Evolutionary conservation across 2,797 vertebrate species (phyloP).

Genomic region (Neosilurus mollespiculum): DNA sequence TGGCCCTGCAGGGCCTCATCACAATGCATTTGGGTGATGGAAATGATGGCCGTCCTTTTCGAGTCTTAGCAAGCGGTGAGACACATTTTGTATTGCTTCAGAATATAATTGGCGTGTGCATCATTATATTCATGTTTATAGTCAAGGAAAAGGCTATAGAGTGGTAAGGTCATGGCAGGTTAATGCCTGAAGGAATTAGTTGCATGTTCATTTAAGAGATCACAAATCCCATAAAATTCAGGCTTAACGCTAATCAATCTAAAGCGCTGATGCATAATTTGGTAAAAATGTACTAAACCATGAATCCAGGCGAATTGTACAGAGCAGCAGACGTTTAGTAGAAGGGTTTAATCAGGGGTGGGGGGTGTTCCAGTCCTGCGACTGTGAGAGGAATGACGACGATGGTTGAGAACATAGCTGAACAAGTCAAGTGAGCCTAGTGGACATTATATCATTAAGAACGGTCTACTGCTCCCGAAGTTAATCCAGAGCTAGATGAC

Average conservation of each 20-base stretch:
- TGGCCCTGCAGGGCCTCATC: not conserved
- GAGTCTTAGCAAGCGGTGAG: not conserved
- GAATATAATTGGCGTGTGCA: not conserved
- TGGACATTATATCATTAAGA: slow-evolving; percentile 21
- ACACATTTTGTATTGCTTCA: not conserved
- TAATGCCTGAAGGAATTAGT: not conserved
- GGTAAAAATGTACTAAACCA: not conserved
- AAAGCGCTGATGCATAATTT: not conserved
- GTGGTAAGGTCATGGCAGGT: not conserved
- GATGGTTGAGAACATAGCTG: not conserved
- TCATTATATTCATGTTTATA: not conserved
- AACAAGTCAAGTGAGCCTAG: slow-evolving; percentile 13
- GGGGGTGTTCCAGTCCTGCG: not conserved
- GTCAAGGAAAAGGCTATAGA: not conserved
- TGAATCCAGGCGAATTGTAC: not conserved
- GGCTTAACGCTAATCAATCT: not conserved
- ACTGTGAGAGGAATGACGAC: not conserved
- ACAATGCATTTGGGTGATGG: not conserved
- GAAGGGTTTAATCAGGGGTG: not conserved
- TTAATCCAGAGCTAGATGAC: slow-evolving; percentile 40
- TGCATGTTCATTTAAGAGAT: too few relatives aligned
- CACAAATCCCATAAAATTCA: not conserved
- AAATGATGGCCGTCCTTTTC: slow-evolving; percentile 5
- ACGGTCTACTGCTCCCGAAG: slow-evolving; percentile 6
- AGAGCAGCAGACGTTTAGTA: not conserved